These are phyloP conservation scores for Orchesella cincta DNA, from an alignment of 1,140 invertebrate species.

Conservation along the genomic window DNA sequence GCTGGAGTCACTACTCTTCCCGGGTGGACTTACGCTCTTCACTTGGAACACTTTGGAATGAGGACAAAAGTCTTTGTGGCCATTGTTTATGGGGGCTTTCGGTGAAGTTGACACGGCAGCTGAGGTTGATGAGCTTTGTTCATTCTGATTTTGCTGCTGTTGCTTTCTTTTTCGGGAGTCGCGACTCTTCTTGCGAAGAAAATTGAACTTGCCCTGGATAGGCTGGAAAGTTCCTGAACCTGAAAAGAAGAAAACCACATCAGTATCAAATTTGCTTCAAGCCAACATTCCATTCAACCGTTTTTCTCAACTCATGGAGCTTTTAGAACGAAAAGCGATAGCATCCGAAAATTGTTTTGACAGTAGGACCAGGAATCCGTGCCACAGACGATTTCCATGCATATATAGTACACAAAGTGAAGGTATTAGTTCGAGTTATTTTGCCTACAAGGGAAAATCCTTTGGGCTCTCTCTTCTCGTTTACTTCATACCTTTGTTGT, in stretches of 20 bases:
- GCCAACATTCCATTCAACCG: too few species aligned
- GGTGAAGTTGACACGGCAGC: neutral
- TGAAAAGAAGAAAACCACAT: neutral
- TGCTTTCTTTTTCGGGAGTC: constrained; percentile 34
- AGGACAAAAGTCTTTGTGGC: constrained; percentile 28
- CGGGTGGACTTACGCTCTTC: constrained; percentile 38
- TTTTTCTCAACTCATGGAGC: too few species aligned
- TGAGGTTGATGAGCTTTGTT: neutral
- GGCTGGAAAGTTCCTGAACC: constrained; percentile 16
- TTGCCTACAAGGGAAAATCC: too few species aligned
- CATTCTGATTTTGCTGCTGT: constrained; percentile 5
- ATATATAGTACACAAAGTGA: too few species aligned
- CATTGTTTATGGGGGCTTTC: neutral
- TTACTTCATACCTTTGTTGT: too few species aligned
- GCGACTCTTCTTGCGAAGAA: constrained; percentile 37
- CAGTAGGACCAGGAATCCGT: too few species aligned
- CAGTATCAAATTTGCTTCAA: neutral
- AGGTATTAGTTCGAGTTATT: too few species aligned
- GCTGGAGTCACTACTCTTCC: constrained; percentile 37
- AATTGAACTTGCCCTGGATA: constrained; percentile 40
- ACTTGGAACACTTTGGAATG: constrained; percentile 36
- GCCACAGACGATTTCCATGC: too few species aligned
- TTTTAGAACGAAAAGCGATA: too few species aligned
- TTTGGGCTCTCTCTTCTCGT: too few species aligned
- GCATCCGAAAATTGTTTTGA: too few species aligned